phyloP scores from a whole-genome alignment of 2,888 invertebrate species.

The Nomada flava region DNA sequence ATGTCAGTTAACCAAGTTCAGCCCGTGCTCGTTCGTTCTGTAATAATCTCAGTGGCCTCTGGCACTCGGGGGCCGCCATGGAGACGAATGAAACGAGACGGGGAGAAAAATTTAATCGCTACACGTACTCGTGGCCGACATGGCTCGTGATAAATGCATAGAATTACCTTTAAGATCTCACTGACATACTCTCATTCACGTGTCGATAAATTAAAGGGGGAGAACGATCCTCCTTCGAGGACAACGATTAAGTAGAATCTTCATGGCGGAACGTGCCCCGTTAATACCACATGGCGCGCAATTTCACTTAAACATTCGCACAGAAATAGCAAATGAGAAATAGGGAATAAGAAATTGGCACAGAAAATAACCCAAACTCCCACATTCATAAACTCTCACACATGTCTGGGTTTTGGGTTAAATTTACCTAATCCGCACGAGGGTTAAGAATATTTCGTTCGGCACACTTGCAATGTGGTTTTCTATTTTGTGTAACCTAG shows the following conservation, averaged over 20 bases:
- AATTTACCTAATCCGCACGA: no score
- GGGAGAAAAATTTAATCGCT: slow-evolving; percentile 33
- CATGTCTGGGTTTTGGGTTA: no score
- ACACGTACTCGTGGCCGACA: neutral
- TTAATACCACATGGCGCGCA: slow-evolving; percentile 1
- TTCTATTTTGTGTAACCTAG: no score
- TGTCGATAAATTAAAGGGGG: slow-evolving; percentile 33
- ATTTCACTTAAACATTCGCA: neutral
- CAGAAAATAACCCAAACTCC: no score
- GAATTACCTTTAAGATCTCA: slow-evolving; percentile 36
- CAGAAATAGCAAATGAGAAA: no score
- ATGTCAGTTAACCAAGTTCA: slow-evolving; percentile 63
- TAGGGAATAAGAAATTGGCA: no score
- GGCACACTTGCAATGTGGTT: no score
- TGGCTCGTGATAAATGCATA: slow-evolving; percentile 19
- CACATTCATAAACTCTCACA: no score
- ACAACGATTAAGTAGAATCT: slow-evolving; percentile 15
- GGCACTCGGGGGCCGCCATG: neutral
- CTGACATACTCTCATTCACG: slow-evolving; percentile 11
- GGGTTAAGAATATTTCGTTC: no score
- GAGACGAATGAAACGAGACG: slow-evolving; percentile 17
- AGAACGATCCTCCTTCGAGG: neutral
- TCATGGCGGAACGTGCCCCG: slow-evolving; percentile 38
- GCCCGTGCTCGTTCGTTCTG: slow-evolving; percentile 19
- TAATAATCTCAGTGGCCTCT: slow-evolving; percentile 30